phyloP scores from a whole-genome alignment of 2,888 invertebrate genomes.

The Drosophila borealis region DNA sequence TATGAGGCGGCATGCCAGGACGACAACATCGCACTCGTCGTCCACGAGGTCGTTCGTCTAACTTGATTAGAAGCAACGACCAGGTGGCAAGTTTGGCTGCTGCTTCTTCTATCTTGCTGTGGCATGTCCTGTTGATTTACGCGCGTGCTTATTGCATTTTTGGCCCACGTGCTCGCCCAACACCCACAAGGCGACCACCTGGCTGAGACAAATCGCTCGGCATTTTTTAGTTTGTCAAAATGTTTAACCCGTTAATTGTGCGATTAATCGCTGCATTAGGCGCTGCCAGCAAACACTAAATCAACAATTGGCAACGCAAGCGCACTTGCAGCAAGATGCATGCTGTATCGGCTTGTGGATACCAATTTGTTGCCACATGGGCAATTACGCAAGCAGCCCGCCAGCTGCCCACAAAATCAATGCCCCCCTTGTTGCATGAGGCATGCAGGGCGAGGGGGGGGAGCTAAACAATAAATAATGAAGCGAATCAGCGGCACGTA shows the following conservation, averaged over 20 bases:
- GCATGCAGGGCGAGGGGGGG: background rate
- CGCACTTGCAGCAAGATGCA: conserved; percentile 35
- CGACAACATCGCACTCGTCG: conserved; percentile 31
- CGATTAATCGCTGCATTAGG: conserved; percentile 69
- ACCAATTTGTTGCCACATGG: conserved; percentile 64
- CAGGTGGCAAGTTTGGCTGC: conserved; percentile 49
- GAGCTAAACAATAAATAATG: conserved; percentile 60
- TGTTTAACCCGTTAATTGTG: conserved; percentile 71
- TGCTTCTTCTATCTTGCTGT: conserved; percentile 42
- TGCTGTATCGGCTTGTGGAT: conserved; percentile 33
- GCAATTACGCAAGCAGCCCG: conserved; percentile 54
- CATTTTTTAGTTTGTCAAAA: conserved; percentile 70
- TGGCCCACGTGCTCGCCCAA: conserved; percentile 19
- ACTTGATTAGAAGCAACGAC: conserved; percentile 68
- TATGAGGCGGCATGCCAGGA: conserved; percentile 64
- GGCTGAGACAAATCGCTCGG: conserved; percentile 61
- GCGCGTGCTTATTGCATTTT: conserved; percentile 73
- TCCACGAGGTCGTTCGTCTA: conserved; percentile 39
- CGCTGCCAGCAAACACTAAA: conserved; percentile 60
- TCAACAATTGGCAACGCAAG: conserved; percentile 72
- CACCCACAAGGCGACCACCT: conserved; percentile 58
- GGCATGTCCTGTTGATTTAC: conserved; percentile 78
- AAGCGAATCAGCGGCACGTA: conserved; percentile 57
- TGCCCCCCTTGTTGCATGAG: background rate
- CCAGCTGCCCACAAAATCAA: conserved; percentile 47